Evolutionary conservation across 1,140 invertebrate genomes (phyloP), one percentile per base, ranked within the genome.

Genomic region (Drosophila nigromelanica): DNA sequence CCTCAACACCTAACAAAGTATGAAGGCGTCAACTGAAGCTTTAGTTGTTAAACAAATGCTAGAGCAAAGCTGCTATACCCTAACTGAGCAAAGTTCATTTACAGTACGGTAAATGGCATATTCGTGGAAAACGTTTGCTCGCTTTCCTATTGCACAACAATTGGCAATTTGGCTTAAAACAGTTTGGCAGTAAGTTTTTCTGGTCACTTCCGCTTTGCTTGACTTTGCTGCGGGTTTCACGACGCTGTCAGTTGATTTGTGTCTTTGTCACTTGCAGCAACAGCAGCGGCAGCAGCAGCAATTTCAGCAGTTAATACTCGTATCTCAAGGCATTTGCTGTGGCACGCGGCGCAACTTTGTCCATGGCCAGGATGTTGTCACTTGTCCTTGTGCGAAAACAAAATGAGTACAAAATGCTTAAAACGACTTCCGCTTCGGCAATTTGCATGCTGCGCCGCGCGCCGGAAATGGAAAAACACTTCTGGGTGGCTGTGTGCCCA

Each of bases 391-490:
- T 76, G 72, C 72, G 73, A 76, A 86, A 82, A 87, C 82, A 78
- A 86, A 86, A 86, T 85, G 81, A 80, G 77, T 86, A 81, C 74
- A 86, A 89, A 87, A 86, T 82, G 79, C 78, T 87, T 79, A 82
- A 80, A 87, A 79, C 68, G 75, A 87, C 82, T 87, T 87, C 82
- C 82, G 82, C 45, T 52, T 78, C 55, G 59, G 66, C 75, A 87
- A 87, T 87, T 87, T 87, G 83, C 82, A 87, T 87, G 82, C 82
- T 87, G 82, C 61, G 66, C 55, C 59, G 56, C 60, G 55, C 54
- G 75, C 73, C 82, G 82, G 82, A 87, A 87, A 87, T 87, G 82
- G 82, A 87, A 87, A 86, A 87, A 87, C 82, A 87, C 82, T 87
- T 87, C 52, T 67, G 54, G 40, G 69, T 40, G 58, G 51, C 60